Base-by-base conservation (phyloP, 1,140 invertebrate genomes). In the Macrobrachium nipponense region DNA sequence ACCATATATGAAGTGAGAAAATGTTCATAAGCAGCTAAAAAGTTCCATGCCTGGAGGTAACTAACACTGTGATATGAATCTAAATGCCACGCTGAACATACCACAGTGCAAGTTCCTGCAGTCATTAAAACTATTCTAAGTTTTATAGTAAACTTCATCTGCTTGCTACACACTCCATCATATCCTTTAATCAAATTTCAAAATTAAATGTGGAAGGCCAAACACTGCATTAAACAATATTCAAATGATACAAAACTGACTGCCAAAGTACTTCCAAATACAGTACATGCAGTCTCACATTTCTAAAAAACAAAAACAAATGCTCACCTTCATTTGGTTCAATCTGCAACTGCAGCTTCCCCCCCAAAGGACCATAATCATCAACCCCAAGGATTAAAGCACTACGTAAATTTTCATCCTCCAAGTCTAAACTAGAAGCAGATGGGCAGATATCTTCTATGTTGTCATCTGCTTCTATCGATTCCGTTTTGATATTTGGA, bases 51-150 rank as follows among this genome's bases (percentile, higher is more conserved):
- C 73, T 83, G 81, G 77, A 87, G 81, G 86, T 87, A 83, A 87
- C 86, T 83, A 80, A 82, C 86, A 87, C 82, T 84, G 82, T 87
- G 86, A 87, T 83, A 87, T 27, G 72, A 58, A n/a, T 51, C 18
- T 58, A 70, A 68, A 36, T 62, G 43, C 79, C 64, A 27, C 20
- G 62, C 14, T 15, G 44, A 62, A 36, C 85, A 87, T 87, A 87
- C 85, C 85, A 87, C 85, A 87, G 85, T 87, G 85, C 61, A 75
- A 87, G 85, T 87, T 87, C 85, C 85, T 87, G 79, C 85, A 87
- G 70, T 62, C 62, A 76, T 79, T 44, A 61, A 15, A n/a, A 80
- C 15, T 20, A 64, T 27, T 17, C 27, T 15, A 80, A 4, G 64
- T 43, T 68, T 51, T 70, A 4, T 20, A 70, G n/a, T 79, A 8